Evolutionary conservation across 2,888 invertebrate species (phyloP).

Genomic region (Willowsia nigromaculata): DNA sequence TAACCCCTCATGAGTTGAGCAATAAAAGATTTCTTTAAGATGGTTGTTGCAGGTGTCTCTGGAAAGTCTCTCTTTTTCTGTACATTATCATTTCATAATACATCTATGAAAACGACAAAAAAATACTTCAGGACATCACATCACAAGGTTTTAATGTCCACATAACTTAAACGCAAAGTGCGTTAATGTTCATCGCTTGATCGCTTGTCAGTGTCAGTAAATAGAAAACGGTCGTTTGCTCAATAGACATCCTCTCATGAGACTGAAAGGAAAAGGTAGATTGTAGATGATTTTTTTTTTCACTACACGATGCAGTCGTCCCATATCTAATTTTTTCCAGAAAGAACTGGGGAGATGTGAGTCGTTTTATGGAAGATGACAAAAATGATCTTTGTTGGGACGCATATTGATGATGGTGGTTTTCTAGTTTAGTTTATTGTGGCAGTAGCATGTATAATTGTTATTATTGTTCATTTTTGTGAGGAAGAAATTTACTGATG

Average conservation of each 20-base stretch:
- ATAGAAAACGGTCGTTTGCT: constrained; percentile 43
- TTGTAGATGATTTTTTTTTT: not conserved
- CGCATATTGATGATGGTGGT: constrained; percentile 1
- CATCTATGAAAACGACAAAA: constrained; percentile 60
- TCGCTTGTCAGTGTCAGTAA: constrained; percentile 42
- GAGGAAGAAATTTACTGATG: not conserved
- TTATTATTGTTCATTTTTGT: not conserved
- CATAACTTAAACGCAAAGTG: constrained; percentile 49
- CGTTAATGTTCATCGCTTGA: constrained; percentile 54
- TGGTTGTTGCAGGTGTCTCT: constrained; percentile 68
- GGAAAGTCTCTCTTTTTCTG: constrained; percentile 42
- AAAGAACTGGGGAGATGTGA: constrained; percentile 19
- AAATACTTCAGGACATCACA: constrained; percentile 18
- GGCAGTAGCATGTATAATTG: not conserved
- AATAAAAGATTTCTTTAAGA: constrained; percentile 62
- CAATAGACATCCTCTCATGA: constrained; percentile 1
- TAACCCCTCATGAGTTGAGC: constrained; percentile 68
- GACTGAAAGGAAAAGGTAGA: not conserved
- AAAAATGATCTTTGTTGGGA: constrained; percentile 16
- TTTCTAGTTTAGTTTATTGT: not conserved
- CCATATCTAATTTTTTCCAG: constrained; percentile 27
- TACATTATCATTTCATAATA: constrained; percentile 64
- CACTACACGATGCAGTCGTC: not conserved
- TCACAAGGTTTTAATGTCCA: constrained; percentile 8
- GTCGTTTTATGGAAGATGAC: constrained; percentile 20